Conservation (phyloP, 1,140 invertebrate species). For the Caerostris extrusa region DNA sequence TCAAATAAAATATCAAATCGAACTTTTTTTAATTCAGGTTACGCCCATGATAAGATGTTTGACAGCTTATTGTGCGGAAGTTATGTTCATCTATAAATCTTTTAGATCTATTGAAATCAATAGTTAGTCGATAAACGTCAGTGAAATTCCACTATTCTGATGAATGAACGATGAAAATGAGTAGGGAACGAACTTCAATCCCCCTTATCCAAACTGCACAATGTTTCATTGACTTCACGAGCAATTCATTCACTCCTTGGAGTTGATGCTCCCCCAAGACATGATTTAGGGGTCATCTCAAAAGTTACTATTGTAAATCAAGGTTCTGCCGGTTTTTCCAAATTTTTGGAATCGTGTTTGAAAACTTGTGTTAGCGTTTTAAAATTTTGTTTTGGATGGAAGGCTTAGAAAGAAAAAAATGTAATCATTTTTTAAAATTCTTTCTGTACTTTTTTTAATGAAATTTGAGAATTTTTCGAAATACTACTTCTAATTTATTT, state of each 20-base stretch:
- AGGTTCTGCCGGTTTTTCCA: not conserved
- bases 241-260: slow-evolving; percentile 56
- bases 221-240: slow-evolving; percentile 48
- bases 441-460: too few relatives aligned
- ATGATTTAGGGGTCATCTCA: not conserved
- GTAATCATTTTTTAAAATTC: too few relatives aligned
- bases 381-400: too few relatives aligned
- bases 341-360: too few relatives aligned
- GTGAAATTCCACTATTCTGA: not conserved
- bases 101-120: not conserved
- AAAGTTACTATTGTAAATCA: not conserved
- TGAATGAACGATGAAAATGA: not conserved
- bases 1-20: too few relatives aligned
- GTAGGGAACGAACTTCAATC: not conserved
- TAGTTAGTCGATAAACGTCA: slow-evolving; percentile 11
- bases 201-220: not conserved
- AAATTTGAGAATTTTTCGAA: too few relatives aligned
- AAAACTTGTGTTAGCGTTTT: too few relatives aligned
- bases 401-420: too few relatives aligned
- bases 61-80: not conserved
- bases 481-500: too few relatives aligned
- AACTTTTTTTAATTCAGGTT: too few relatives aligned
- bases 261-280: slow-evolving; percentile 31
- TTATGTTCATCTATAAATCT: not conserved
- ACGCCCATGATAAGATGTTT: not conserved